Percentiles rank a stretch among this genome's conserved stretches.
phyloP scores from a whole-genome alignment of 2,888 invertebrate genomes.

The Melanargia galathea region DNA sequence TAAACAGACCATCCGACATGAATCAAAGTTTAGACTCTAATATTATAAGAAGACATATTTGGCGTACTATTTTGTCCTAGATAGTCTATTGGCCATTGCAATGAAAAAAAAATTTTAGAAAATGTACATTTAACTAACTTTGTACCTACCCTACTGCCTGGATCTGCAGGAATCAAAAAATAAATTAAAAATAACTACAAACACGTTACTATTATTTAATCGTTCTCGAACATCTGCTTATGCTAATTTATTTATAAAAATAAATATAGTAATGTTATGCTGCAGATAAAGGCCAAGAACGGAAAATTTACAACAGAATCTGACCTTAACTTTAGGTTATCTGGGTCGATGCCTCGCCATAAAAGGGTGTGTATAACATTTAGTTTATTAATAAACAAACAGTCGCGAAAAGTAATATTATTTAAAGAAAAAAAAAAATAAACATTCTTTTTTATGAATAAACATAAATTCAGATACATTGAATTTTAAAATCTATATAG shows the following conservation, averaged over 20 bases:
- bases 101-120: too few species aligned
- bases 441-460: neutral
- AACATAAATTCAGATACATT: too few species aligned
- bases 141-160: too few species aligned
- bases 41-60: too few species aligned
- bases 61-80: too few species aligned
- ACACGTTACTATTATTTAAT: neutral
- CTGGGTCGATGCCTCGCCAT: slow-evolving; percentile 23
- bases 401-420: neutral
- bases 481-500: too few species aligned
- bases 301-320: slow-evolving; percentile 30
- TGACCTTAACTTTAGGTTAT: slow-evolving; percentile 34
- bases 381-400: slow-evolving; percentile 5
- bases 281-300: slow-evolving; percentile 23
- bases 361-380: neutral
- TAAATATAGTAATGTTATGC: neutral
- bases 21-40: too few species aligned
- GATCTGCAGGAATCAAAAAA: too few species aligned
- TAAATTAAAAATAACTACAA: too few species aligned
- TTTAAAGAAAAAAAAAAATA: neutral
- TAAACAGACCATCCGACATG: neutral
- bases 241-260: slow-evolving; percentile 1
- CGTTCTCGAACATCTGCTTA: neutral
- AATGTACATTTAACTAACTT: too few species aligned
- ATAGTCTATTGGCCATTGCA: too few species aligned